Evolutionary conservation across 2,888 invertebrate species (phyloP).

Genomic region (Serripes groenlandicus): DNA sequence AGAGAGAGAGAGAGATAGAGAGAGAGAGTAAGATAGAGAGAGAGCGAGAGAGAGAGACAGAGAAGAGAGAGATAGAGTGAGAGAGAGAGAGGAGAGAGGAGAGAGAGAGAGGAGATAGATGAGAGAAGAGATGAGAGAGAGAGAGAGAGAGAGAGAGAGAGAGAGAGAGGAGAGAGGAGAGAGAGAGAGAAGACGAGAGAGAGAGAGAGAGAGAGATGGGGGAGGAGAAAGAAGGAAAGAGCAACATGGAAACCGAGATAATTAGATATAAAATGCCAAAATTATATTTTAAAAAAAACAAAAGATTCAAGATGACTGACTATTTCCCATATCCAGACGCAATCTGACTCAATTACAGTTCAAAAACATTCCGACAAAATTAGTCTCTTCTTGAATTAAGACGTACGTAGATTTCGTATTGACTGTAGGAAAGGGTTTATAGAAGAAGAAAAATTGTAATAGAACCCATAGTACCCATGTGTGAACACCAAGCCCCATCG

Average conservation of each 20-base stretch:
- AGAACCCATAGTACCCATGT: slow-evolving; percentile 82
- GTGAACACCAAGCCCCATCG: slow-evolving; percentile 81
- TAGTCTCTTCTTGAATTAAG: too few species aligned
- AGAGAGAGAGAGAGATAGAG: background rate
- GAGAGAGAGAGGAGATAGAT: too few species aligned
- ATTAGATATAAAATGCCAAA: background rate
- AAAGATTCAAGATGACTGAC: too few species aligned
- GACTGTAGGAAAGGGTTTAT: too few species aligned
- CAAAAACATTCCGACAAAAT: too few species aligned
- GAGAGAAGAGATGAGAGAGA: background rate
- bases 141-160: background rate
- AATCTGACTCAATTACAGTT: too few species aligned
- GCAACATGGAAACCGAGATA: background rate
- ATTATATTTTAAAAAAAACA: too few species aligned
- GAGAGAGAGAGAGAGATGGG: background rate
- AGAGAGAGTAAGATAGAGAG: background rate
- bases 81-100: too few species aligned
- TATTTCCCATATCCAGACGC: too few species aligned
- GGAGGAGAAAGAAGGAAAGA: background rate
- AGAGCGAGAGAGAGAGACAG: background rate
- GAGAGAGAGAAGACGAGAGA: background rate
- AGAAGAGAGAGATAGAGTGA: too few species aligned
- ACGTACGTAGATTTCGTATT: too few species aligned
- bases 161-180: background rate
- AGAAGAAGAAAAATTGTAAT: too few species aligned